Evolutionary conservation across 1,140 invertebrate genomes (phyloP).

Genomic region (Polypedilum pembai): DNA sequence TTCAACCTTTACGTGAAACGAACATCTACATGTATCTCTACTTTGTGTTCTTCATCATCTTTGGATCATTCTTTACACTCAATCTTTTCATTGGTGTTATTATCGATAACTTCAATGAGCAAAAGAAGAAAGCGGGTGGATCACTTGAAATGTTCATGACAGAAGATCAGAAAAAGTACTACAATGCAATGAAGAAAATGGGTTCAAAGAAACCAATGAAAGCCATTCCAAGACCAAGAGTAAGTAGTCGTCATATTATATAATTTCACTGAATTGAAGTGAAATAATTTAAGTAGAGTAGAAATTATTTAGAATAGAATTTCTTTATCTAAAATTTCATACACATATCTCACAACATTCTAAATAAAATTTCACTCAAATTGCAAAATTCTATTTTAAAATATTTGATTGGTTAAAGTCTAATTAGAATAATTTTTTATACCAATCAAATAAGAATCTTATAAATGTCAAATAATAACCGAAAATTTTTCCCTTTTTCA

Average conservation of each 20-base stretch:
- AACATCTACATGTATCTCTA: slow-evolving; percentile 97
- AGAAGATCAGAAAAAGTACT: slow-evolving; percentile 99
- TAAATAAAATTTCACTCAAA: slow-evolving; percentile 38
- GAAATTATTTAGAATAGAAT: slow-evolving; percentile 27
- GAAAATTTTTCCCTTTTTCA: slow-evolving; percentile 30
- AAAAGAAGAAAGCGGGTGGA: slow-evolving; percentile 97
- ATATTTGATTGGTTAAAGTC: slow-evolving; percentile 30
- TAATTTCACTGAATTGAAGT: slow-evolving; percentile 29
- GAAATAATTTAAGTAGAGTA: slow-evolving; percentile 20
- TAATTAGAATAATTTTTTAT: background rate
- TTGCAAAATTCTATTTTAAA: slow-evolving; percentile 37
- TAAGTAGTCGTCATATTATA: slow-evolving; percentile 45
- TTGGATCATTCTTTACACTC: slow-evolving; percentile 94
- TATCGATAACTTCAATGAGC: slow-evolving; percentile 98
- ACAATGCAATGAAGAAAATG: slow-evolving; percentile 99
- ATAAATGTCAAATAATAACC: background rate
- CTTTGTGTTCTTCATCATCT: slow-evolving; percentile 97
- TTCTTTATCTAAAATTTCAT: slow-evolving; percentile 29
- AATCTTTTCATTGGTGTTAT: slow-evolving; percentile 98
- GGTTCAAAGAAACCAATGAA: slow-evolving; percentile 96
- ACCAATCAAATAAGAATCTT: background rate
- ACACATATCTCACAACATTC: slow-evolving; percentile 31
- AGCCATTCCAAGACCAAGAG: slow-evolving; percentile 92
- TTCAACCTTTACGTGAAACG: slow-evolving; percentile 87
- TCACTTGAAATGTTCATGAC: slow-evolving; percentile 99